phyloP scores from a whole-genome alignment of 2,113 vertebrate genomes.

The Scytalopus superciliaris region DNA sequence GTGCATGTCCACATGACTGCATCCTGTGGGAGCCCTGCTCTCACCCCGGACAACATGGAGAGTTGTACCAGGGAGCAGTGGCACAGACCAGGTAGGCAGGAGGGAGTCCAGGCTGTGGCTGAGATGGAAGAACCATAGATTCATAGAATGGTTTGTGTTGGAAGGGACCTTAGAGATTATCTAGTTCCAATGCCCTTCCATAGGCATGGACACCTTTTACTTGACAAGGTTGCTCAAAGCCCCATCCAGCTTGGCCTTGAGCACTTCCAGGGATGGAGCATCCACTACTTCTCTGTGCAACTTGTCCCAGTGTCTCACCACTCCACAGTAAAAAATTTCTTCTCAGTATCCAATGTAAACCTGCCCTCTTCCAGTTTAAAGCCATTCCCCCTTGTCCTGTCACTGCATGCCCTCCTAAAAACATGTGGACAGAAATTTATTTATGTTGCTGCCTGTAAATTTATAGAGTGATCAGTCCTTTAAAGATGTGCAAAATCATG shows the following conservation, averaged over 20 bases:
- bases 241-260: neutral
- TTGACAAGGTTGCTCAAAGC: neutral
- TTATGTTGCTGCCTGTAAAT: neutral
- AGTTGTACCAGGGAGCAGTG: neutral
- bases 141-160: neutral
- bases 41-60: neutral
- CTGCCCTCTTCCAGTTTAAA: neutral
- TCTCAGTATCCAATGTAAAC: neutral
- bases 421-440: neutral
- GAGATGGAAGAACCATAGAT: neutral
- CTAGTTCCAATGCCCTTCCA: neutral
- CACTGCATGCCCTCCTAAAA: neutral
- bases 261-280: neutral
- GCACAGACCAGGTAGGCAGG: neutral
- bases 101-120: neutral
- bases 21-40: neutral
- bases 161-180: neutral
- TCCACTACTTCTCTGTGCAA: neutral
- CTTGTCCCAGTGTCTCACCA: neutral
- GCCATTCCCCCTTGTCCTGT: neutral
- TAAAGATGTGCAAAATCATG: neutral
- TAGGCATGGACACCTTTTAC: neutral
- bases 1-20: fast-evolving
- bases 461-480: neutral
- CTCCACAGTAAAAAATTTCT: neutral